Evolutionary conservation across 2,888 invertebrate species (phyloP), one percentile per base, ranked within the genome.

Genomic region (Cantharis rufa): DNA sequence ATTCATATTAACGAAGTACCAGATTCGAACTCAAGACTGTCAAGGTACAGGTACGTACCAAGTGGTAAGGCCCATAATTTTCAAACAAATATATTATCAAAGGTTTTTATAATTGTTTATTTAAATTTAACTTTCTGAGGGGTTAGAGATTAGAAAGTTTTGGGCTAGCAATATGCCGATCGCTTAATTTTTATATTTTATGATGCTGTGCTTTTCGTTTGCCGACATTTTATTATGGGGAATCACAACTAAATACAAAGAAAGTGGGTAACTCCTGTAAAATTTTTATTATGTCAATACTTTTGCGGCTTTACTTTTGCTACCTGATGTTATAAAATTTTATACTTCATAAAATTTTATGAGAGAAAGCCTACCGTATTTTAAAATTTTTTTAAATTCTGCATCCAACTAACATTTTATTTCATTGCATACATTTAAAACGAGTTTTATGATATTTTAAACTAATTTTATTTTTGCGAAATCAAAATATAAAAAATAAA

Each of bases 311-410:
- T 72, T 32, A 69, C 77, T 72, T 78, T 71, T 72, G 80, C 80
- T 80, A 80, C 80, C 80, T 79, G 79, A 71, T 70, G 77, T 64
- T 71, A 69, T 80, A 78, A 79, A 80, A 75, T 77, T 80, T 80
- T 27, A 72, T 62, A 62, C 62, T 61, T 75, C 75, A 70, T 79
- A 79, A 77, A 77, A 70, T 75, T 79, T 79, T 77, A 79, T 68
- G 71, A 71, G 62, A 66, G 72, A 75, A 71, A 73, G 76, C 61
- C 70, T 32, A 28, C 69, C 24, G 69, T 62, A 62, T 62, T 72
- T 72, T 32, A 72, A 63, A 72, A 64, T 63, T 72, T 71, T 63
- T 71, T 72, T n/a, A 48, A 48, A 48, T 48, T 48, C 9, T n/a
- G n/a, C 9, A 48, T n/a, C n/a, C 48, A 48, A 48, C 48, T n/a